Evolutionary conservation across 2,797 vertebrate species (phyloP), one percentile per base, ranked within the genome.

Genomic region (Halcyon badia): DNA sequence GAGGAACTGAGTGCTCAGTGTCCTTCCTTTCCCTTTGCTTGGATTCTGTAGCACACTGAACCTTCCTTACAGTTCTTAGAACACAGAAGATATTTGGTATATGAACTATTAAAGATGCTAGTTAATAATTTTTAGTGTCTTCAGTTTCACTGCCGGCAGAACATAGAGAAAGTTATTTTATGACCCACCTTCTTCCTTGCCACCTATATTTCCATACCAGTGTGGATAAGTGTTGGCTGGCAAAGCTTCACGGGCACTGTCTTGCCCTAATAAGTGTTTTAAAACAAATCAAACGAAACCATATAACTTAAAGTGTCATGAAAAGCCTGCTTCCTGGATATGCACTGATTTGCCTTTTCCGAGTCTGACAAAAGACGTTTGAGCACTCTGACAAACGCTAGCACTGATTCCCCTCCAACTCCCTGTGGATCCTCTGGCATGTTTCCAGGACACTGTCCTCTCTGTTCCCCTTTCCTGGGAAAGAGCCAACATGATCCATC

Each of bases 341-440:
- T 15, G 28, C 48, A 14, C 25, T 58, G 12, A 49, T 49, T 90
- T 71, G 31, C 17, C 6, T 83, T 89, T 91, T 86, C 25, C 5
- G 57, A 54, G 31, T 28, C 58, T 51, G 52, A 26, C 33, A 3
- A 18, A 19, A 0, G 0, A 82, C 0, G 0, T 66, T 49, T 46
- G 81, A 76, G 26, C 26, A 21, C 51, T 65, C 44, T 54, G 56
- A 71, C 48, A 77, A 78, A 70, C 7, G 2, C 15, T 25, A 44
- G 35, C 11, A 1, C 37, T 61, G 46, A 39, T 83, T 65, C 56
- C 60, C 18, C 2, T 7, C 20, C 41, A 21, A 3, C 9, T 28
- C 0, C 0, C 18, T 1, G 1, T 70, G 30, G 37, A 42, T 80
- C 30, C 19, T 69, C 58, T 91, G 73, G 30, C 41, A 33, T 3